Conservation (phyloP, 2,113 vertebrate genomes). For the Cariama cristata region DNA sequence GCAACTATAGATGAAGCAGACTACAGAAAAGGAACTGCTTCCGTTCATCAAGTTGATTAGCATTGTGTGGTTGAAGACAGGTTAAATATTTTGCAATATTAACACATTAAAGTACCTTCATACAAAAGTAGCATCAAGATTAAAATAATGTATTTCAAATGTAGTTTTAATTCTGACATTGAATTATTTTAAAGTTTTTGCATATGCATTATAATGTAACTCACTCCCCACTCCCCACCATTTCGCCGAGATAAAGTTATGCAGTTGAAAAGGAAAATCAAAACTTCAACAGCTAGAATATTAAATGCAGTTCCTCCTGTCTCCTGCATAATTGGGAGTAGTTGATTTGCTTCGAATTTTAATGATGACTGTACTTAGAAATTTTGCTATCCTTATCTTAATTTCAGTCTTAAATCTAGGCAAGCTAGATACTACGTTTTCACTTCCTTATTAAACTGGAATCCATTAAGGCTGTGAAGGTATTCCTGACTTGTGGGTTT, state of each 20-base stretch:
- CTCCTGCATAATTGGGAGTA: background rate
- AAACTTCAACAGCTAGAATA: background rate
- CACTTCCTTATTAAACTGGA: slow-evolving; percentile 3
- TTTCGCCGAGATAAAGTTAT: background rate
- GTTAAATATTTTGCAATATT: background rate
- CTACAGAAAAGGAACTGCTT: background rate
- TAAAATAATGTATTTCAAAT: background rate
- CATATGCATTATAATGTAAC: background rate
- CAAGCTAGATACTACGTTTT: background rate
- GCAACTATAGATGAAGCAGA: background rate
- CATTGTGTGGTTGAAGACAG: background rate
- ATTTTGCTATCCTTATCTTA: background rate
- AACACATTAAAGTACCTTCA: background rate
- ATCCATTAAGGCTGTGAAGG: background rate
- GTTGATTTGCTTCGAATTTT: background rate
- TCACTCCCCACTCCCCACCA: background rate
- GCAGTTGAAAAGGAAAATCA: background rate
- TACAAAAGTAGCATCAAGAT: background rate
- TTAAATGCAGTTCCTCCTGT: background rate
- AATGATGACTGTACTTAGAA: background rate
- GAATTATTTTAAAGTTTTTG: background rate
- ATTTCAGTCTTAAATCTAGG: background rate
- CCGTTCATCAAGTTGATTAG: background rate
- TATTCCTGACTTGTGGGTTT: background rate
- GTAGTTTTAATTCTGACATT: background rate